phyloP scores from a whole-genome alignment of 53 echinoderm and acorn worm species.

The Holothuria leucospilota region DNA sequence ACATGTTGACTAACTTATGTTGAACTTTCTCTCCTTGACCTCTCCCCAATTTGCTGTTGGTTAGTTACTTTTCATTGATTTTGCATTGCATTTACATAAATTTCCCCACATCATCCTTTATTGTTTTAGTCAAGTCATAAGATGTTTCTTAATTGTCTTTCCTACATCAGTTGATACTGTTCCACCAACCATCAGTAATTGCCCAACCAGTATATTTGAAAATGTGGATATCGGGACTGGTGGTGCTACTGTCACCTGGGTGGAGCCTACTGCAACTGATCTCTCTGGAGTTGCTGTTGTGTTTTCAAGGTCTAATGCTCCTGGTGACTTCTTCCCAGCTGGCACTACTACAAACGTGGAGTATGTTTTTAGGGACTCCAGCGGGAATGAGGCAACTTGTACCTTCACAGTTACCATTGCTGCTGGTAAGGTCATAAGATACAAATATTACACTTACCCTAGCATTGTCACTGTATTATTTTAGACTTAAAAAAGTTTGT shows the following conservation, averaged over 20 bases:
- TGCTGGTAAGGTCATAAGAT: conserved; percentile 37
- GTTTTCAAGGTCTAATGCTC: conserved; percentile 27
- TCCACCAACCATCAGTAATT: conserved; percentile 63
- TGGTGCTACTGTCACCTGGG: conserved; percentile 38
- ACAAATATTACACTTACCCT: neutral
- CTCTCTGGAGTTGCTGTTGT: conserved; percentile 33
- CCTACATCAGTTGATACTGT: conserved; percentile 63
- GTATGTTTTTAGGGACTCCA: conserved; percentile 36
- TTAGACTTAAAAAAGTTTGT: too few species aligned
- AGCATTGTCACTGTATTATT: neutral
- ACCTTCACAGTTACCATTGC: conserved; percentile 70
- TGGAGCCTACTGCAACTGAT: conserved; percentile 52
- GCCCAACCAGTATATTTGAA: conserved; percentile 61
- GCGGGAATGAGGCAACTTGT: conserved; percentile 53
- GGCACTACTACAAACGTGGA: conserved; percentile 34
- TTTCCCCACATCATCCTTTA: too few species aligned
- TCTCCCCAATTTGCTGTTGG: too few species aligned
- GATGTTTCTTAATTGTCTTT: too few species aligned
- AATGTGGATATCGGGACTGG: conserved; percentile 57
- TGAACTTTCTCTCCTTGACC: too few species aligned
- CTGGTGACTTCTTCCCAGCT: conserved; percentile 41
- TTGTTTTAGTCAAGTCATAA: too few species aligned
- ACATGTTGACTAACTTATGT: too few species aligned
- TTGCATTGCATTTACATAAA: too few species aligned
- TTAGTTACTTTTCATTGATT: too few species aligned